Evolutionary conservation across 2,888 invertebrate species (phyloP).

Genomic region (Apoda limacodes): DNA sequence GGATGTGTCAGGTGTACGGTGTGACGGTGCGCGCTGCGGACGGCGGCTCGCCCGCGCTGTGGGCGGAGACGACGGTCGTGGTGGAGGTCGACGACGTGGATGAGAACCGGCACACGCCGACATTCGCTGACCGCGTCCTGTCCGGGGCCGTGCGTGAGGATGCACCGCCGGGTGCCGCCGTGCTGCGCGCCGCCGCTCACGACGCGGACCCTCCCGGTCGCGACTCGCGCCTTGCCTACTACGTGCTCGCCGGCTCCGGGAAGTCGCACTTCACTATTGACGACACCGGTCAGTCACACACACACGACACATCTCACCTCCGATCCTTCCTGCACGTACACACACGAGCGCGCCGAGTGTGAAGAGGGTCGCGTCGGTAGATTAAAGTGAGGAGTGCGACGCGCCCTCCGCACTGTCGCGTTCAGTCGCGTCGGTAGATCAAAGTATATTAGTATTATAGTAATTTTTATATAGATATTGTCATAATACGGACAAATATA

Average conservation of each 20-base stretch:
- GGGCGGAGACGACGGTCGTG: conserved; percentile 82
- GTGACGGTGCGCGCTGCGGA: conserved; percentile 88
- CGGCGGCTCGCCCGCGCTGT: conserved; percentile 84
- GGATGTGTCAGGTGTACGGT: conserved; percentile 83
- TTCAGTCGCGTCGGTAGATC: no score
- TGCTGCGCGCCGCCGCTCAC: conserved; percentile 80
- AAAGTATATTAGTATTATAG: no score
- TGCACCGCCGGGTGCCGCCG: conserved; percentile 79
- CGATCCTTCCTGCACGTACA: neutral
- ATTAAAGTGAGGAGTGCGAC: no score
- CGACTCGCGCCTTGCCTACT: conserved; percentile 87
- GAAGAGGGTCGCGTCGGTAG: no score
- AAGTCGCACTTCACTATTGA: conserved; percentile 93
- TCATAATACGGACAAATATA: no score
- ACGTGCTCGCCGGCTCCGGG: conserved; percentile 89
- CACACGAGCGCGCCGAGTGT: no score
- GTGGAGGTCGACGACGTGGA: conserved; percentile 94
- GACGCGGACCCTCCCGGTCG: conserved; percentile 86
- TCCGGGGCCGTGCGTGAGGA: conserved; percentile 84
- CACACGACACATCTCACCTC: neutral
- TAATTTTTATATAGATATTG: no score
- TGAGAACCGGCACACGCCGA: conserved; percentile 88
- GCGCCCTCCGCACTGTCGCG: no score
- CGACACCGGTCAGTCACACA: conserved; percentile 77
- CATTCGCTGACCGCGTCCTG: conserved; percentile 80